These are phyloP conservation scores for Troides aeacus DNA, from an alignment of 2,888 invertebrate genomes.

Conservation along the genomic window DNA sequence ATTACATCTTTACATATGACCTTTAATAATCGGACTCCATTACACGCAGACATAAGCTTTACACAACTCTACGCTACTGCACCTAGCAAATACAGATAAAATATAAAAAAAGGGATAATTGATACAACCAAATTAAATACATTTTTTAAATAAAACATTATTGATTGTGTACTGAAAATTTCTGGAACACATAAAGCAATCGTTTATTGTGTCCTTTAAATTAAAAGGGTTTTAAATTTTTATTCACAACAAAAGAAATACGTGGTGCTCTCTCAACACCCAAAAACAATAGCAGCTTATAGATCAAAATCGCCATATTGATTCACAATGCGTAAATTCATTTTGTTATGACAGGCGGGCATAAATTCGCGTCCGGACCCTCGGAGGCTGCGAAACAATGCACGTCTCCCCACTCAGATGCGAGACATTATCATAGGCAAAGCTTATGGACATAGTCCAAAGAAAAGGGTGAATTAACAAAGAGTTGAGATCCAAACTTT, in stretches of 20 bases:
- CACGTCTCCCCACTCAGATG: constrained; percentile 64
- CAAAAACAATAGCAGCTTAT: constrained; percentile 71
- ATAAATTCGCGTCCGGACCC: constrained; percentile 75
- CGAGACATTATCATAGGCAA: constrained; percentile 67
- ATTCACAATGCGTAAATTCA: constrained; percentile 78
- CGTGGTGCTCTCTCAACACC: constrained; percentile 69
- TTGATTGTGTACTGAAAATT: too few species aligned
- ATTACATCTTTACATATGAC: too few species aligned
- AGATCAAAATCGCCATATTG: constrained; percentile 75
- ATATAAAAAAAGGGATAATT: too few species aligned
- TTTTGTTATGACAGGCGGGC: constrained; percentile 78
- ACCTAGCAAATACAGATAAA: too few species aligned
- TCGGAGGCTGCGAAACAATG: constrained; percentile 77
- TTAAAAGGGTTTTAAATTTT: constrained; percentile 59
- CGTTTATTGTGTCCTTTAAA: constrained; percentile 37
- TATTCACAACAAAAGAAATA: constrained; percentile 61
- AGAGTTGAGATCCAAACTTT: constrained; percentile 62
- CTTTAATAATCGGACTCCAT: too few species aligned
- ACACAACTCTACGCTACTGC: too few species aligned
- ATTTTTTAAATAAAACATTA: too few species aligned
- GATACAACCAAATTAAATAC: too few species aligned
- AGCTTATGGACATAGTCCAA: constrained; percentile 64
- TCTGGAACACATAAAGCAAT: not conserved
- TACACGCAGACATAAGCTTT: too few species aligned
- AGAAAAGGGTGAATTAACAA: constrained; percentile 67